Conservation (phyloP, 2,113 vertebrate species). For the Petrocephalus microphthalmus region DNA sequence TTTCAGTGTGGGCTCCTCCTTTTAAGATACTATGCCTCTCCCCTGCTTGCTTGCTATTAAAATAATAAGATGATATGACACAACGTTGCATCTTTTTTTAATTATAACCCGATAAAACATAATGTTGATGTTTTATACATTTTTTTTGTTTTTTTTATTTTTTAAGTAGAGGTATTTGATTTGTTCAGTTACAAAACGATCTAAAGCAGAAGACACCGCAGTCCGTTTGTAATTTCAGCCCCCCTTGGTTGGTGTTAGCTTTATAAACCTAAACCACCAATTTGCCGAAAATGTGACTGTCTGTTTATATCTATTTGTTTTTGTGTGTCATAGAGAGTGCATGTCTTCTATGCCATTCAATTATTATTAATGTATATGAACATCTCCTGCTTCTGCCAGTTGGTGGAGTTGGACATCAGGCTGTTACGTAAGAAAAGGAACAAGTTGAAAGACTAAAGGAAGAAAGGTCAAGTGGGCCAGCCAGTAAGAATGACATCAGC, state of each 20-base stretch:
- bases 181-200: neutral
- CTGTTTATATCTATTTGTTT: neutral
- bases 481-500: neutral
- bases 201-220: neutral
- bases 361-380: neutral
- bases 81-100: neutral
- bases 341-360: neutral
- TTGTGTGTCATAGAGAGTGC: neutral
- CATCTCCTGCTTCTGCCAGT: neutral
- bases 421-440: neutral
- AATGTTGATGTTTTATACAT: neutral
- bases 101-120: neutral
- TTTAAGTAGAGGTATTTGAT: neutral
- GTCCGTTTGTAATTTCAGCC: neutral
- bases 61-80: neutral
- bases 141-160: neutral
- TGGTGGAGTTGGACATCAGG: neutral
- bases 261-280: neutral
- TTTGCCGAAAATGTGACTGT: neutral
- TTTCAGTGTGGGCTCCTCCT: neutral
- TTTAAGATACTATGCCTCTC: neutral
- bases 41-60: neutral
- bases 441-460: neutral
- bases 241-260: neutral
- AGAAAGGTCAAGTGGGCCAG: neutral